A percentile compares a stretch with the other conserved stretches of the same genome.
Conservation (phyloP, 2,113 vertebrate species). For the Helogale parvula region DNA sequence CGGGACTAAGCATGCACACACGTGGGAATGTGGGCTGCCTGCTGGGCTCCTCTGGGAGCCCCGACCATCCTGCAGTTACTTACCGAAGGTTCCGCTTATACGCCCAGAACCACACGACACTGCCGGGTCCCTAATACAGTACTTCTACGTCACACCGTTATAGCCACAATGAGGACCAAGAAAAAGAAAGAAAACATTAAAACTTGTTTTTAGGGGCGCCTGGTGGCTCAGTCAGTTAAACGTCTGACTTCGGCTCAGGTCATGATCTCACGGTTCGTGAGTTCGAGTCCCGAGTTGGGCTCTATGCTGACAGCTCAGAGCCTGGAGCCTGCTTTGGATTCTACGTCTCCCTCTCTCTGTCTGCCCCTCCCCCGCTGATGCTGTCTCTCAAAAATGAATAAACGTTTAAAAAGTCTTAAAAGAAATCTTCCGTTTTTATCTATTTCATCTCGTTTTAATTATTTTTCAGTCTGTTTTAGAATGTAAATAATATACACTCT, state of each 20-base stretch:
- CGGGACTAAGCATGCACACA: not conserved
- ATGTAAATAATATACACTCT: not conserved
- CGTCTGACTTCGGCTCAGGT: too few species aligned
- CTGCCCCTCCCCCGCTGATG: too few species aligned
- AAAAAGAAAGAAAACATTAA: not conserved
- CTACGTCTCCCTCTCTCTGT: too few species aligned
- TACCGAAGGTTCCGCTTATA: not conserved
- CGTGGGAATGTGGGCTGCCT: rapidly evolving
- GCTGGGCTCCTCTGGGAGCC: not conserved
- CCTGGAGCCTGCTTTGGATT: too few species aligned
- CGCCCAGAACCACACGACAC: not conserved
- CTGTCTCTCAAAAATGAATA: too few species aligned
- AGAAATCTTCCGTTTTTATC: not conserved
- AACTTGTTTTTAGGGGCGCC: not conserved
- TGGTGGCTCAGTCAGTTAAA: too few species aligned
- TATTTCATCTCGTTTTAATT: not conserved
- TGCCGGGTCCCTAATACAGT: not conserved
- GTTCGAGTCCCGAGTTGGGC: too few species aligned
- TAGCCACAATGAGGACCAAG: not conserved
- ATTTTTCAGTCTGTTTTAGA: not conserved
- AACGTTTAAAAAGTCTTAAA: too few species aligned
- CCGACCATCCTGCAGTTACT: not conserved
- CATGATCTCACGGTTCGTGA: too few species aligned
- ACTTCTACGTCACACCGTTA: too few species aligned
- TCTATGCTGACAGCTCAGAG: too few species aligned